phyloP scores from a whole-genome alignment of 53 echinoderm and acorn worm species.

The Temnopleurus reevesii region DNA sequence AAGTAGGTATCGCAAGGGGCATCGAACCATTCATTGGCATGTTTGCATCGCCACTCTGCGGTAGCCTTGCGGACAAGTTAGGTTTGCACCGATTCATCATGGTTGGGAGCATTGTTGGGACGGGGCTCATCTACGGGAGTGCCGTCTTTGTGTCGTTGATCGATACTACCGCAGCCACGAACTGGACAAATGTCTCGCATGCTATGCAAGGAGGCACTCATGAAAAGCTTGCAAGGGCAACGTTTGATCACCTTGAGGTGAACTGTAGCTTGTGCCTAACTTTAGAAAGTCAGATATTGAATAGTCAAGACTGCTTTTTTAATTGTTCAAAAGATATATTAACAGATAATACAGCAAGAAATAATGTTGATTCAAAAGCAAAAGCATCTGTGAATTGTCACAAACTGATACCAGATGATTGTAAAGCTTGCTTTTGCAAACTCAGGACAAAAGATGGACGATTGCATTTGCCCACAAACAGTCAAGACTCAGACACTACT shows the following conservation, averaged over 20 bases:
- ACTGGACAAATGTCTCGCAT: conserved; percentile 14
- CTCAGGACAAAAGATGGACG: neutral
- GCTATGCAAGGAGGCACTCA: neutral
- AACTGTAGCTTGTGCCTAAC: neutral
- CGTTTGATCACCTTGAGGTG: neutral
- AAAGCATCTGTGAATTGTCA: neutral
- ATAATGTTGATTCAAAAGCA: neutral
- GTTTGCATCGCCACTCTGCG: conserved; percentile 72
- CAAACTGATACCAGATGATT: neutral
- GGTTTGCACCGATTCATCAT: conserved; percentile 74
- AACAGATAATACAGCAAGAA: neutral
- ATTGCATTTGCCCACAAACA: too few species aligned
- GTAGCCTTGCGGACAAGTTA: conserved; percentile 83
- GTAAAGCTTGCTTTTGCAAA: neutral
- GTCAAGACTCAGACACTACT: too few species aligned
- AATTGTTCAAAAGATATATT: too few species aligned
- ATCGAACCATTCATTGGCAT: conserved; percentile 72
- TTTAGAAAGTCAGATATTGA: neutral
- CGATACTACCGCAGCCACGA: neutral
- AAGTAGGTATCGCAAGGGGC: conserved; percentile 82
- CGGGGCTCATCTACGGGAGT: conserved; percentile 16
- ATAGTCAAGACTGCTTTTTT: too few species aligned
- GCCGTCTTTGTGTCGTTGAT: conserved; percentile 37
- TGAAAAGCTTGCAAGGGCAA: neutral
- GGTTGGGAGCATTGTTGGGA: conserved; percentile 42